phyloP scores from a whole-genome alignment of 2,888 invertebrate genomes.

The Nemapogon koenigi region DNA sequence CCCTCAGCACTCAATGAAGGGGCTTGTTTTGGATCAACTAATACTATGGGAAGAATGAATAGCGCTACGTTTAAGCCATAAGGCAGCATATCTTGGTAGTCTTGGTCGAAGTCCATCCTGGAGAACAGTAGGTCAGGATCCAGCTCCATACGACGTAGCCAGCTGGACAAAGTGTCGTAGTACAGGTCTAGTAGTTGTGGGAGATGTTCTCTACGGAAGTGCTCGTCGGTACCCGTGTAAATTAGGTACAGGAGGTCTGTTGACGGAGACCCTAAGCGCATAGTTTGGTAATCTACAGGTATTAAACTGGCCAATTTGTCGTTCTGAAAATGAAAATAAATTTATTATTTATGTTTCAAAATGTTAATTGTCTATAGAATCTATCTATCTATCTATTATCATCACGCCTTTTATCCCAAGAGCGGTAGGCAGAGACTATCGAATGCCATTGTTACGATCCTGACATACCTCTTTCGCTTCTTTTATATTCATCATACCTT shows the following conservation, averaged over 20 bases:
- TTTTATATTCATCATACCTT: too few species aligned
- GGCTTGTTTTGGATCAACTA: conserved; percentile 4
- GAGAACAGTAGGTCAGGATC: conserved; percentile 2
- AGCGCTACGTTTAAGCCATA: not conserved
- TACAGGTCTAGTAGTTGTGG: conserved; percentile 5
- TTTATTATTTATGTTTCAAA: too few species aligned
- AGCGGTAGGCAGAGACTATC: too few species aligned
- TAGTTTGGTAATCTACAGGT: conserved; percentile 9
- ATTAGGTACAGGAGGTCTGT: conserved; percentile 6
- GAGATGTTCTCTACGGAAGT: conserved; percentile 5
- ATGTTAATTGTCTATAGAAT: not conserved
- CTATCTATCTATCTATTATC: too few species aligned
- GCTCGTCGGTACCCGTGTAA: conserved; percentile 8
- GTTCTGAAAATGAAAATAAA: conserved; percentile 7
- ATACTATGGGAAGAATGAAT: not conserved
- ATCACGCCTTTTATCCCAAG: too few species aligned
- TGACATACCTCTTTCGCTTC: too few species aligned
- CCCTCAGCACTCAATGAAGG: conserved; percentile 9
- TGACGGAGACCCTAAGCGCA: conserved; percentile 5
- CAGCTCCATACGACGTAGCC: not conserved
- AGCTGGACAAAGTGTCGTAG: conserved; percentile 3
- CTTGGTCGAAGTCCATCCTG: conserved; percentile 4
- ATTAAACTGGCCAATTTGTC: not conserved
- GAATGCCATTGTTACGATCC: too few species aligned
- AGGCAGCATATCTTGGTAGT: conserved; percentile 11